Conservation (phyloP, 2,888 invertebrate species). For the Thymelicus sylvestris region DNA sequence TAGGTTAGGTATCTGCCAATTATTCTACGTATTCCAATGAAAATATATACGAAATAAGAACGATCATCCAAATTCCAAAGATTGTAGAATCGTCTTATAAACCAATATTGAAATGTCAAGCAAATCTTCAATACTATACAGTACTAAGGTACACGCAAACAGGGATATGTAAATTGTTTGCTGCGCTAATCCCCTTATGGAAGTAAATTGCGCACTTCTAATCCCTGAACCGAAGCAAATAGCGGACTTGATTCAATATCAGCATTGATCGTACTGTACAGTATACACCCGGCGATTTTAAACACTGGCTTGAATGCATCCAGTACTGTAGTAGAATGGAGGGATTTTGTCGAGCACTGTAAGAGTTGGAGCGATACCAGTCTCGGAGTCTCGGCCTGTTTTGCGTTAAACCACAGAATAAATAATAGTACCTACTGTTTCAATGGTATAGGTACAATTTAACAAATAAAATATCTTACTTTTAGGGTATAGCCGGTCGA, state of each 20-base stretch:
- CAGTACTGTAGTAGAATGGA: not conserved
- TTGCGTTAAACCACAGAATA: no score
- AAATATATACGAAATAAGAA: no score
- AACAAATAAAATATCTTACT: no score
- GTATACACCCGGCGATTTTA: slow-evolving; percentile 9
- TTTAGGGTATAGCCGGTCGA: no score
- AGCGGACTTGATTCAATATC: slow-evolving; percentile 9
- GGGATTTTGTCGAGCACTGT: not conserved
- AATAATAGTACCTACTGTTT: no score
- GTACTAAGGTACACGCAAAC: not conserved
- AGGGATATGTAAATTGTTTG: slow-evolving; percentile 11
- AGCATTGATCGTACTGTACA: slow-evolving; percentile 1
- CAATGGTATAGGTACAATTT: no score
- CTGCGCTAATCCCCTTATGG: slow-evolving; percentile 8
- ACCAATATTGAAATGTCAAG: not conserved
- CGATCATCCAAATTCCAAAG: not conserved
- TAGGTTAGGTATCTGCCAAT: no score
- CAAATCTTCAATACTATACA: not conserved
- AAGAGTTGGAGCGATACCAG: not conserved
- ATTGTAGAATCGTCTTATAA: not conserved
- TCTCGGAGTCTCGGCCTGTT: not conserved
- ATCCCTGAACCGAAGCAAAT: slow-evolving; percentile 11
- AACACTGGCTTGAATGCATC: slow-evolving; percentile 8
- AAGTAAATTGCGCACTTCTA: slow-evolving; percentile 14
- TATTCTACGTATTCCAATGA: no score